phyloP scores from a whole-genome alignment of 2,888 invertebrate species.

The Ectemnius continuus region DNA sequence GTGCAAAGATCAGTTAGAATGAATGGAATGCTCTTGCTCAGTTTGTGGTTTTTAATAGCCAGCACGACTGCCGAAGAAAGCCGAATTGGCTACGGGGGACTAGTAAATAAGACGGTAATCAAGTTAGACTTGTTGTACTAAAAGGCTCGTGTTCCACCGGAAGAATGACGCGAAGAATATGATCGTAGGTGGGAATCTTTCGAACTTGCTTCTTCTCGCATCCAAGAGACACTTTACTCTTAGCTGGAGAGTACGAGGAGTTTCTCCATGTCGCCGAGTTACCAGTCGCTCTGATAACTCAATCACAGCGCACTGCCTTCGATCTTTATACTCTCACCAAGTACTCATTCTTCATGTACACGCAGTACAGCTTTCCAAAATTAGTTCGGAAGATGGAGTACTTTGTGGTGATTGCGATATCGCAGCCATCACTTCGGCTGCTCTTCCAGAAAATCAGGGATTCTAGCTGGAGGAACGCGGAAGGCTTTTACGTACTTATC shows the following conservation, averaged over 20 bases:
- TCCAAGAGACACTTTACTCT: slow-evolving; percentile 8
- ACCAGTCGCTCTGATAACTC: slow-evolving; percentile 38
- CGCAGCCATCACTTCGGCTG: slow-evolving; percentile 33
- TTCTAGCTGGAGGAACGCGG: slow-evolving; percentile 55
- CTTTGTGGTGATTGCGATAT: slow-evolving; percentile 42
- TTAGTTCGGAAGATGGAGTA: slow-evolving; percentile 29
- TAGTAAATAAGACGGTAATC: slow-evolving; percentile 37
- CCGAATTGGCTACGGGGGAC: slow-evolving; percentile 3
- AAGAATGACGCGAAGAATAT: no score
- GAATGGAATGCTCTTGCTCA: no score
- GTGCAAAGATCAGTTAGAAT: no score
- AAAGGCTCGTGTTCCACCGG: no score
- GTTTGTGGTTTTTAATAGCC: slow-evolving; percentile 11
- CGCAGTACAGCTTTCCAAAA: background rate
- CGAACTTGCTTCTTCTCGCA: slow-evolving; percentile 10
- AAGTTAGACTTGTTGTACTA: no score
- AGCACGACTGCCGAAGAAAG: background rate
- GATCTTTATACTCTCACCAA: slow-evolving; percentile 18
- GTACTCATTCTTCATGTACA: slow-evolving; percentile 34
- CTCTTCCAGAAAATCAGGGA: slow-evolving; percentile 43
- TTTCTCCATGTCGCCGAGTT: slow-evolving; percentile 22
- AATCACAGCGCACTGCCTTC: slow-evolving; percentile 25
- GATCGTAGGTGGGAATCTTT: slow-evolving; percentile 28
- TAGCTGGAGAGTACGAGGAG: slow-evolving; percentile 45
- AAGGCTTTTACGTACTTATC: slow-evolving; percentile 49